phyloP scores from a whole-genome alignment of 2,797 vertebrate genomes.

The Myiotriccus ornatus region DNA sequence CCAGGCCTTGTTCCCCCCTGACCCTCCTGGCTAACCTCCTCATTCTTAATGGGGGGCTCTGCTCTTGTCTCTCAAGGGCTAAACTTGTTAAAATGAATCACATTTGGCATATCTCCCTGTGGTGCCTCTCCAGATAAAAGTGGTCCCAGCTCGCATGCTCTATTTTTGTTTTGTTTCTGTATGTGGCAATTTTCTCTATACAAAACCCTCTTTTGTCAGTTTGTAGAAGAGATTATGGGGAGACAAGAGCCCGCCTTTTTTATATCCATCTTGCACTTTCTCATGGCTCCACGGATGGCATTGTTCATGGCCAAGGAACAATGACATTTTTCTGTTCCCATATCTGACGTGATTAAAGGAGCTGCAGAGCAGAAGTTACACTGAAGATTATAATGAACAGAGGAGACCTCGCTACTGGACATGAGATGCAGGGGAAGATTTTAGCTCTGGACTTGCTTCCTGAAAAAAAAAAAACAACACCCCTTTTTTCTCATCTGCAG shows the following conservation, averaged over 20 bases:
- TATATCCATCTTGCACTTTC: slow-evolving; percentile 58
- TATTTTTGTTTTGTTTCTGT: slow-evolving; percentile 69
- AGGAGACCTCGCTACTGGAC: slow-evolving; percentile 8
- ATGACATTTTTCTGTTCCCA: slow-evolving; percentile 64
- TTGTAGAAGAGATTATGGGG: slow-evolving; percentile 65
- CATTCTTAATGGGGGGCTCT: slow-evolving; percentile 22
- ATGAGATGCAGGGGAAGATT: neutral
- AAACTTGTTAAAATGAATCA: slow-evolving; percentile 69
- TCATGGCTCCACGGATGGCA: slow-evolving; percentile 49
- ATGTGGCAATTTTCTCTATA: slow-evolving; percentile 68
- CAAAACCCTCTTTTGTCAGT: slow-evolving; percentile 70
- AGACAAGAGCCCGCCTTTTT: slow-evolving; percentile 61
- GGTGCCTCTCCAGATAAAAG: slow-evolving; percentile 69
- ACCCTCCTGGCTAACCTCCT: slow-evolving; percentile 47
- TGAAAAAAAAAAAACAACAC: neutral
- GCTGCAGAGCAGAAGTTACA: slow-evolving; percentile 57
- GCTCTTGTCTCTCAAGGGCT: slow-evolving; percentile 57
- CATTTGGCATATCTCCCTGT: slow-evolving; percentile 68
- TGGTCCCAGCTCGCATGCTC: slow-evolving; percentile 62
- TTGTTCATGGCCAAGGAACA: slow-evolving; percentile 62
- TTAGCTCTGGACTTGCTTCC: neutral
- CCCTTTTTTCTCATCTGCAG: neutral
- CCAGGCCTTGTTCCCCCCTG: slow-evolving; percentile 7
- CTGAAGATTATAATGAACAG: slow-evolving; percentile 53
- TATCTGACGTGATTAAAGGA: slow-evolving; percentile 68